phyloP scores from a whole-genome alignment of 1,140 invertebrate species.

The Trissolcus basalis region DNA sequence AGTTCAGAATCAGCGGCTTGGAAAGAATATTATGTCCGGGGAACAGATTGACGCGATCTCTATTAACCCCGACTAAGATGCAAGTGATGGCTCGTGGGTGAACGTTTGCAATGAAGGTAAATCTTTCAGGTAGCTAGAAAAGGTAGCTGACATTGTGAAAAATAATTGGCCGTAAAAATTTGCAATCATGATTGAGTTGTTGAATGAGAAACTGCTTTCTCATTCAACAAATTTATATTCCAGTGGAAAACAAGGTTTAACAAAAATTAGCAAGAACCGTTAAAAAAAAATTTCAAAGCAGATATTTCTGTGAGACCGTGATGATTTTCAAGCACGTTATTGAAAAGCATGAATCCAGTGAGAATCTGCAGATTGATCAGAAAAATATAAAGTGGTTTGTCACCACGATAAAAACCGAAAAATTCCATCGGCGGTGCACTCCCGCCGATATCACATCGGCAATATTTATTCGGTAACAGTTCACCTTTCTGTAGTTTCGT shows the following conservation, averaged over 20 bases:
- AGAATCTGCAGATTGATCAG: too few relatives aligned
- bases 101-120: conserved; percentile 61
- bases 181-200: conserved; percentile 15
- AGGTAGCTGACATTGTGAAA: conserved; percentile 61
- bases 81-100: conserved; percentile 50
- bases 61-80: conserved; percentile 63
- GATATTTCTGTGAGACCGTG: too few relatives aligned
- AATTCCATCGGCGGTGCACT: not conserved
- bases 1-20: conserved; percentile 1
- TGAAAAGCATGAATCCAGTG: too few relatives aligned
- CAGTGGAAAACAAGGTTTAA: too few relatives aligned
- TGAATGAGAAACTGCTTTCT: not conserved
- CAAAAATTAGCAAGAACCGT: too few relatives aligned
- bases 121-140: conserved; percentile 56
- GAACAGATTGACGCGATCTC: conserved; percentile 68
- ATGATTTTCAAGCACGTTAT: too few relatives aligned
- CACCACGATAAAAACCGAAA: not conserved
- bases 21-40: conserved; percentile 41
- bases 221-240: conserved; percentile 8
- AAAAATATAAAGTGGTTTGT: not conserved
- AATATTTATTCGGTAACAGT: conserved; percentile 46
- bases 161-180: conserved; percentile 11
- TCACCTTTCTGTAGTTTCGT: conserved; percentile 52
- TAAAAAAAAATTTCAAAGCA: too few relatives aligned
- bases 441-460: conserved; percentile 6